These are phyloP conservation scores for Heterotilapia buettikoferi DNA, from an alignment of 2,113 vertebrate genomes.

Conservation along the genomic window DNA sequence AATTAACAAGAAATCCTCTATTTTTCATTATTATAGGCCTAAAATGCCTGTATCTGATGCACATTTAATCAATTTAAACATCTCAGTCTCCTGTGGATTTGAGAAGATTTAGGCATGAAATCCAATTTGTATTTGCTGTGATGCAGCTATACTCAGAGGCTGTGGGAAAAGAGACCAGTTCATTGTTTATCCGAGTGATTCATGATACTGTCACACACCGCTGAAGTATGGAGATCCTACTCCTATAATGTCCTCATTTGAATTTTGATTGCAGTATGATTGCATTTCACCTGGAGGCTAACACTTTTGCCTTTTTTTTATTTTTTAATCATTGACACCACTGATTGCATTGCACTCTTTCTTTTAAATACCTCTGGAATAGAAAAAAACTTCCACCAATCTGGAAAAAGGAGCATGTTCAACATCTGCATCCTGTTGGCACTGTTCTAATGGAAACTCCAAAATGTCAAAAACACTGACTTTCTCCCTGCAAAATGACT, in stretches of 20 bases:
- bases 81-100: not conserved
- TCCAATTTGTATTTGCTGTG: slow-evolving; percentile 19
- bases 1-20: not conserved
- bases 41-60: not conserved
- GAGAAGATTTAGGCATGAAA: slow-evolving; percentile 1
- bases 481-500: not conserved
- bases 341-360: not conserved
- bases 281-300: not conserved
- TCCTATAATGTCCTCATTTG: not conserved
- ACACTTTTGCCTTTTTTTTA: not conserved
- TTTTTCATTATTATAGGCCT: not conserved
- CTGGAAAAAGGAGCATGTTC: not conserved
- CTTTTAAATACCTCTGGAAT: not conserved
- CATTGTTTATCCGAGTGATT: not conserved
- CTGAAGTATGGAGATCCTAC: not conserved
- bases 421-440: not conserved
- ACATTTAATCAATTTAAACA: not conserved
- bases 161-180: not conserved
- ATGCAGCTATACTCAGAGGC: not conserved
- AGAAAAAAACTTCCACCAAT: not conserved
- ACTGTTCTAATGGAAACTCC: not conserved
- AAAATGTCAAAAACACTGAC: not conserved
- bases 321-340: not conserved
- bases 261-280: slow-evolving; percentile 27
- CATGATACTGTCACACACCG: not conserved